Percentiles rank a stretch among this genome's conserved stretches.
Conservation (phyloP, 2,113 vertebrate species). For the Nothoprocta perdicaria region DNA sequence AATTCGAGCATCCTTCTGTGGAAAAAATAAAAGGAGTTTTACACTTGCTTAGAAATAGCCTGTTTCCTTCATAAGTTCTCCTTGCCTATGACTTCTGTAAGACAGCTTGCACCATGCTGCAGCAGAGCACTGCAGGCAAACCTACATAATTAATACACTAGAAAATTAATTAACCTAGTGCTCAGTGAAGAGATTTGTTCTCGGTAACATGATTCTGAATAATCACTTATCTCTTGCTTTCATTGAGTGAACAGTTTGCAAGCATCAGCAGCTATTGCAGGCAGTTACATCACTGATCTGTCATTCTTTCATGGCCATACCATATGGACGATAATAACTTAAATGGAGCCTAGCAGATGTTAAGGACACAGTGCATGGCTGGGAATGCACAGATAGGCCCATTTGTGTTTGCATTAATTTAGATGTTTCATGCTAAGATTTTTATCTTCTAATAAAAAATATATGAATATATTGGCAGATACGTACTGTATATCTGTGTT, state of each 20-base stretch:
- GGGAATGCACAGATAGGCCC: conserved; percentile 18
- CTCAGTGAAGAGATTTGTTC: conserved; percentile 28
- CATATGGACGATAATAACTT: conserved; percentile 65
- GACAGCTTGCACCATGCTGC: not conserved
- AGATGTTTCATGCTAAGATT: not conserved
- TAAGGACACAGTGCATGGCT: conserved; percentile 23
- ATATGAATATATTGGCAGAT: not conserved
- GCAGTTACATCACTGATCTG: conserved; percentile 49
- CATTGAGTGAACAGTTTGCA: conserved; percentile 35
- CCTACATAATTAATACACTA: conserved; percentile 46
- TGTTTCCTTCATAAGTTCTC: not conserved
- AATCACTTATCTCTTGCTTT: conserved; percentile 53
- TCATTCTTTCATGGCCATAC: conserved; percentile 29
- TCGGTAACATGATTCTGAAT: conserved; percentile 48
- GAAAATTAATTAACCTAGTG: conserved; percentile 60
- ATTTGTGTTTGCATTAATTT: conserved; percentile 15
- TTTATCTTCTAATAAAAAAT: not conserved
- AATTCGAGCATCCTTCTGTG: not conserved
- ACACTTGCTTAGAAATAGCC: not conserved
- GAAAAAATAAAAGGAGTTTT: not conserved
- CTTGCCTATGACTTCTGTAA: not conserved
- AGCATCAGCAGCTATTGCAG: conserved; percentile 40
- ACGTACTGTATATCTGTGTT: not conserved
- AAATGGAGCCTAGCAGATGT: conserved; percentile 60
- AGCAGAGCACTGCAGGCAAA: conserved; percentile 10